Base-by-base conservation (phyloP, 2,113 vertebrate species). In the human (Homo sapiens) region DNA sequence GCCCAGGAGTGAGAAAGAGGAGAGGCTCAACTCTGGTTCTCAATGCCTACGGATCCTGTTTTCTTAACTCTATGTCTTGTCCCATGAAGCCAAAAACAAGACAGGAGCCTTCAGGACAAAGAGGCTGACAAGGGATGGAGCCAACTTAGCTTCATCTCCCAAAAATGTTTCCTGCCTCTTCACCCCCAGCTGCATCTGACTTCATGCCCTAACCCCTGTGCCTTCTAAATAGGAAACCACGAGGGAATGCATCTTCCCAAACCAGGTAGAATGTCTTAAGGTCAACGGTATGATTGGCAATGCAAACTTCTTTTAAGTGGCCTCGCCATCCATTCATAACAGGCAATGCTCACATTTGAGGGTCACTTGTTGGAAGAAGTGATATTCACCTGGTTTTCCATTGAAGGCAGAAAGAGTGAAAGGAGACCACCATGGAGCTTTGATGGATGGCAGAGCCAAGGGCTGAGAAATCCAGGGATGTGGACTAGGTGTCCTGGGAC, bases 31-130 rank as follows among this genome's bases (percentile, higher is more conserved):
- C 40, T 73, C 14, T 32, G 5, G 3, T 27, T 27, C 18, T 52
- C 6, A 8, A 45, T 3, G 7, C 7, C 30, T 6, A 0, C 7
- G 11, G 72, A 40, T 48, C 20, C 18, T 0, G 0, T 22, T 22
- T 52, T 45, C 32, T 83, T 40, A 76, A 27, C 8, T 43, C 11
- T 17, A 7, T 38, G 14, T 27, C 68, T 52, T 43, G 7, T 64
- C 45, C n/a, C 20, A 12, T 4, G 8, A 66, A 35, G 75, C 68
- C 73, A 81, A 52, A 35, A 43, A 48, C 45, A 40, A 81, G 66
- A 57, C 27, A 35, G 5, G 23, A 12, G n/a, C 3, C 23, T 32
- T 81, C n/a, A 40, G 45, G 38, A 86, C 68, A 23, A 25, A 78
- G 35, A 13, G 3, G 6, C 5, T 14, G 48, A 20, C 75, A 43